phyloP scores from a whole-genome alignment of 2,113 vertebrate genomes.

The Vulpes lagopus region DNA sequence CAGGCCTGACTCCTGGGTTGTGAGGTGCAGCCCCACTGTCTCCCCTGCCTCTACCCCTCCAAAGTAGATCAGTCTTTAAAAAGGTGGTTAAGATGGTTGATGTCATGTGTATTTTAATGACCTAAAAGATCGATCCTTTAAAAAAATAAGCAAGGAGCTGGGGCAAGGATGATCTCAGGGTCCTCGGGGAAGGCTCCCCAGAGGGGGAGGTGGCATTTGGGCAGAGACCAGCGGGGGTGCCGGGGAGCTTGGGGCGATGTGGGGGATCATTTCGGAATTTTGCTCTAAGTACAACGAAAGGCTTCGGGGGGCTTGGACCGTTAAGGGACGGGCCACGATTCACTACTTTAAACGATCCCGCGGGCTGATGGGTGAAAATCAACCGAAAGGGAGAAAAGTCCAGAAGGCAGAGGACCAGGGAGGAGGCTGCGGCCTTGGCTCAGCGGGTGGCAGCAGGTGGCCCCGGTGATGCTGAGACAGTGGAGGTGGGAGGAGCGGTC shows the following conservation, averaged over 20 bases:
- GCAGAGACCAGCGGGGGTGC: not conserved
- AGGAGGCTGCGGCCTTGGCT: not conserved
- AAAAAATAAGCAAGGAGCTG: not conserved
- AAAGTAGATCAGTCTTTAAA: not conserved
- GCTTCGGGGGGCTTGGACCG: not conserved
- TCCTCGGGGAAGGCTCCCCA: not conserved
- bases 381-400: not conserved
- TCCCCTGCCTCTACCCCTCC: too few species aligned
- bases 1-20: not conserved
- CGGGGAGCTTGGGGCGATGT: not conserved
- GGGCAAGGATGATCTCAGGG: not conserved
- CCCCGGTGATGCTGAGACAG: not conserved
- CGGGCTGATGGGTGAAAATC: not conserved
- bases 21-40: too few species aligned
- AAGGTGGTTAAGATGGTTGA: not conserved
- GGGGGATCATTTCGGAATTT: not conserved
- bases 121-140: not conserved
- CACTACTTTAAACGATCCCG: not conserved
- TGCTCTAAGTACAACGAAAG: not conserved
- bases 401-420: not conserved
- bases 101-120: not conserved
- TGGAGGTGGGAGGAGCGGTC: not conserved
- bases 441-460: not conserved
- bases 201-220: not conserved
- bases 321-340: not conserved